Base-by-base conservation (phyloP, 2,113 vertebrate species). In the Loxodonta africana region DNA sequence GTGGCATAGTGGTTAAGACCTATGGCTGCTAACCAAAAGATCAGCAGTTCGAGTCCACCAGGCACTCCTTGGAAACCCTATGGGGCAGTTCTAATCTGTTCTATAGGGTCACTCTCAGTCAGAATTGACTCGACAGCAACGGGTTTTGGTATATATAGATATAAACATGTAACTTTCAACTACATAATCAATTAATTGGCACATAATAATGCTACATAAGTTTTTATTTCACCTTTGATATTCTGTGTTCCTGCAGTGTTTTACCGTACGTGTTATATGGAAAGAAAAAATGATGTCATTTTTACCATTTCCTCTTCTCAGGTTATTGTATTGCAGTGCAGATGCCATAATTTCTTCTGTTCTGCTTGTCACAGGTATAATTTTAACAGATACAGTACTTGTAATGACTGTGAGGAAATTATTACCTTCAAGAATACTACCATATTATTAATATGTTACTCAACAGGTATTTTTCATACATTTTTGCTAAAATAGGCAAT, bases 341-440 rank as follows among this genome's bases (percentile, higher is more conserved):
- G 20, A 67, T 69, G 18, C 62, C 62, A 86, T 74, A 30, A 73
- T 82, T 88, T 74, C 33, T 53, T 93, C 63, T 67, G 5, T 95
- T 88, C 8, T 85, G 60, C 93, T 89, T 93, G 51, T 77, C 25
- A 91, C 15, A 21, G 86, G 63, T 28, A 37, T 69, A 53, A 62
- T 95, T 95, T 91, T 71, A 37, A 95, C 95, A 94, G 37, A 65
- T 25, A 48, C 4, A 73, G 12, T 53, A 14, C 33, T 69, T 60
- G 3, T 46, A 95, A 78, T 60, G 41, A 3, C 8, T 86, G 94
- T 73, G 51, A 93, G 83, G 41, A 96, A 90, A 89, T 86, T 65
- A 90, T 5, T 96, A 6, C 10, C 71, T n/a, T 91, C 2, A 57
- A 71, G 26, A 81, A 90, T 48, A 7, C 48, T 48, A 48, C 48